Base-by-base conservation (phyloP, 2,888 invertebrate genomes). In the Phorcus lineatus region DNA sequence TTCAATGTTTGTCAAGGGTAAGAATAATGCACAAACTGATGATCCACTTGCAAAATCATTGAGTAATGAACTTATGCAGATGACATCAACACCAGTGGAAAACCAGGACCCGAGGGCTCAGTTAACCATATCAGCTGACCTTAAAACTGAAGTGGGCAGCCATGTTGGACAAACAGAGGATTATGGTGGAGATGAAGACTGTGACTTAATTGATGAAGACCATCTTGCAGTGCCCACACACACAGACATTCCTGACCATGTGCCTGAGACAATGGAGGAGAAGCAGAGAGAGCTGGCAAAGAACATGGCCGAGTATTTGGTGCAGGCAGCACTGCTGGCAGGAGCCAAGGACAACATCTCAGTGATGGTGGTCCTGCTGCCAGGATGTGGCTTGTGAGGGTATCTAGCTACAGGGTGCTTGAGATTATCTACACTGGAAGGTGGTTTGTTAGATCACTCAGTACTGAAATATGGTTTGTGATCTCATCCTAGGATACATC, bases 321-420 rank as follows among this genome's bases (percentile, higher is more conserved):
- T 90, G 0, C 92, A 92, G 81, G 92, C 92, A 7, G 91, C 93
- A 0, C 80, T 93, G 31, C 79, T 92, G 70, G 92, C 92, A 4
- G 92, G 92, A 0, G 88, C 92, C 17, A 90, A 86, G 55, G 91
- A 92, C 79, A 92, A 93, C 82, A 86, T 91, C 11, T 90, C 92
- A 11, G 92, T 86, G 3, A 90, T 90, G 88, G 88, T 92, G 11
- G 81, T 91, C 0, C 80, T 93, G 22, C 80, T 93, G 24, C 90
- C 91, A 24, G 92, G 91, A 0, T 88, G 88, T 87, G 90, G 90
- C 13, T 52, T 91, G 11, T 89, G 81, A 84, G 13, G 70, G 9
- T 1, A 11, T 13, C 13, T 13, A 6, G 6, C 13, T 3, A 57
- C 1, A 9, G 55, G 36, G 47, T 47, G 11, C 47, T 47, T 47